These are phyloP conservation scores for Teleiodes luculella DNA, from an alignment of 2,888 invertebrate genomes.

Conservation along the genomic window DNA sequence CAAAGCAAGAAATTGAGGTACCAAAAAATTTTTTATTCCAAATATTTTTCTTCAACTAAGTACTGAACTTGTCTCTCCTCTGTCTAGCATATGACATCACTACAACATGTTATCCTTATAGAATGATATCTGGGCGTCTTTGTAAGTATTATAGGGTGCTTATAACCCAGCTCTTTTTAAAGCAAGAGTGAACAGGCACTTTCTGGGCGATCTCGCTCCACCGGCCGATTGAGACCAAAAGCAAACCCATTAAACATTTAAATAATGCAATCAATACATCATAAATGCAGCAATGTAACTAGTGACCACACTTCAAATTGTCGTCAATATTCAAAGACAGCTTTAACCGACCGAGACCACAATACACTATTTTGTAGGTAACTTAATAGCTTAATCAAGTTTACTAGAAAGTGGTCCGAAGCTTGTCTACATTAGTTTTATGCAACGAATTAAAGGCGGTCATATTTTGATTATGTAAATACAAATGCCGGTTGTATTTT, in stretches of 20 bases:
- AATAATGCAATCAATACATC: too few relatives aligned
- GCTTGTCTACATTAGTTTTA: slow-evolving; percentile 40
- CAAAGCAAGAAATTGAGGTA: too few relatives aligned
- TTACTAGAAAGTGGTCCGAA: slow-evolving; percentile 56
- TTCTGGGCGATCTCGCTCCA: not conserved
- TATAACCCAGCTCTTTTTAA: too few relatives aligned
- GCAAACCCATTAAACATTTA: too few relatives aligned
- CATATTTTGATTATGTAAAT: slow-evolving; percentile 32
- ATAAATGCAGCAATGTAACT: not conserved
- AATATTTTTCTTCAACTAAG: too few relatives aligned
- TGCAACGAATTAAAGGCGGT: slow-evolving; percentile 41
- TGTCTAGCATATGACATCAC: too few relatives aligned
- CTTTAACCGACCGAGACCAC: slow-evolving; percentile 50
- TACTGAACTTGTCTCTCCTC: too few relatives aligned
- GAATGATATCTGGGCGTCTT: too few relatives aligned
- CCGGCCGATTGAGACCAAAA: not conserved
- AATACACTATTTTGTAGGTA: slow-evolving; percentile 56
- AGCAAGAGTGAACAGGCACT: too few relatives aligned
- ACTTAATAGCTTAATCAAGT: slow-evolving; percentile 62
- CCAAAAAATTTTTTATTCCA: too few relatives aligned
- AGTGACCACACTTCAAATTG: not conserved
- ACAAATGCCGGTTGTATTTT: slow-evolving; percentile 16
- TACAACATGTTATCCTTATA: too few relatives aligned
- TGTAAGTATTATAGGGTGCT: not conserved
- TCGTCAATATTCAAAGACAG: not conserved